A percentile compares a stretch with the other conserved stretches of the same genome.
Conservation (phyloP, 1,140 invertebrate species). For the Druon quercuslanigerum region DNA sequence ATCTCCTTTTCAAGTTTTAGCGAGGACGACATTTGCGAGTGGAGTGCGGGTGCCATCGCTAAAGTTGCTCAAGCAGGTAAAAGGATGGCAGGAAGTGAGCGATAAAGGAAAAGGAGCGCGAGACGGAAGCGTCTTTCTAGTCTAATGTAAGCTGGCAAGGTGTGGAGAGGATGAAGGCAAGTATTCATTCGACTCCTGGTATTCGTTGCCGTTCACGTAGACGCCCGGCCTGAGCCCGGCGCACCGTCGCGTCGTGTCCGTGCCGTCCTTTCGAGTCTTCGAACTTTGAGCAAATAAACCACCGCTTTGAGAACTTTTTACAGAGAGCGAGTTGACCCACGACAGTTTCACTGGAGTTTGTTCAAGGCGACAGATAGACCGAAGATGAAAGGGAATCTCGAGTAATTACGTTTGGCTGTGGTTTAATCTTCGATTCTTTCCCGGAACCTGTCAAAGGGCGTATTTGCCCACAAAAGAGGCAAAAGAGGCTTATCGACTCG, state of each 20-base stretch:
- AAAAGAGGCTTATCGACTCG: background rate
- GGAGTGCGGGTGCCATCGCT: background rate
- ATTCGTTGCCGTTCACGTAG: constrained; percentile 35
- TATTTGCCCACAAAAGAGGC: background rate
- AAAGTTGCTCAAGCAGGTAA: constrained; percentile 29
- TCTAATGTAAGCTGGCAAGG: constrained; percentile 12
- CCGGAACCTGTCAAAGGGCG: constrained; percentile 6
- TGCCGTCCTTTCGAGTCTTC: background rate
- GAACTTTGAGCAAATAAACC: constrained; percentile 19
- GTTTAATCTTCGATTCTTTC: constrained; percentile 23
- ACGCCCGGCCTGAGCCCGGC: background rate
- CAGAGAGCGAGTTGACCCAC: constrained; percentile 17
- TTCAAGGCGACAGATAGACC: constrained; percentile 3
- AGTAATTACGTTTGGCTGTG: constrained; percentile 27
- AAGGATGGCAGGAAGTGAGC: constrained; percentile 15
- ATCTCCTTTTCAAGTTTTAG: constrained; percentile 17
- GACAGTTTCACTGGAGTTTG: constrained; percentile 26
- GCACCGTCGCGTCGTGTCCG: constrained; percentile 5
- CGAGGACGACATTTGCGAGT: constrained; percentile 10
- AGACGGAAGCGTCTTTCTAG: constrained; percentile 20
- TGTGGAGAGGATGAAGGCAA: constrained; percentile 8
- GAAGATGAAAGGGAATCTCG: background rate
- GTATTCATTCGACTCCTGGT: constrained; percentile 13
- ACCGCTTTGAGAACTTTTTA: background rate
- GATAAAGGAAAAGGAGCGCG: background rate